These are phyloP conservation scores for Volucella inflata DNA, from an alignment of 2,888 invertebrate species.

Conservation along the genomic window DNA sequence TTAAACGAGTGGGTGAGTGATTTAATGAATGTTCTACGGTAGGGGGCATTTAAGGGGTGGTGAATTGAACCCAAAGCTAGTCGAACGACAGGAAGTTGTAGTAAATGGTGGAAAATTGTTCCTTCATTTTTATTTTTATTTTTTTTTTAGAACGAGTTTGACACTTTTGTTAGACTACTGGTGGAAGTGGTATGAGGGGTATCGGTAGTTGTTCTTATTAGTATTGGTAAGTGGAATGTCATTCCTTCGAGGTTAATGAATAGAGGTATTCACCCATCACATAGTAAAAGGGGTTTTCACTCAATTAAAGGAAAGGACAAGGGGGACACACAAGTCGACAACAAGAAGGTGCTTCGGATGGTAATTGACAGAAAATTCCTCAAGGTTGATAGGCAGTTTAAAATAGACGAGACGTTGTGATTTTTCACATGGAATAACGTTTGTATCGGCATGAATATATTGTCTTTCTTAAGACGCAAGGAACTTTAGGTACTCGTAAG, in stretches of 20 bases:
- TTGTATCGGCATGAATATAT: too few relatives aligned
- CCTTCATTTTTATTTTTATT: background rate
- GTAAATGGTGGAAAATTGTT: background rate
- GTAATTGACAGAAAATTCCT: too few relatives aligned
- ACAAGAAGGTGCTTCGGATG: too few relatives aligned
- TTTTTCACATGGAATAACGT: too few relatives aligned
- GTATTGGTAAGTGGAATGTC: background rate
- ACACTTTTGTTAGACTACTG: slow-evolving; percentile 2
- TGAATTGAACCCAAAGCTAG: slow-evolving; percentile 15
- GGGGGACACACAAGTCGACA: too few relatives aligned
- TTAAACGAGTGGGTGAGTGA: slow-evolving; percentile 75
- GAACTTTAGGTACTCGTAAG: too few relatives aligned
- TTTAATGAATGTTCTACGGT: slow-evolving; percentile 71
- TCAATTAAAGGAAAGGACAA: slow-evolving; percentile 13
- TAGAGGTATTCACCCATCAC: background rate
- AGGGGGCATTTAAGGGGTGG: slow-evolving; percentile 49
- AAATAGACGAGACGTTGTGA: too few relatives aligned
- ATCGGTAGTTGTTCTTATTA: too few relatives aligned
- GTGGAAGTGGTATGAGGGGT: background rate
- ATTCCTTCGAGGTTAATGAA: slow-evolving; percentile 11
- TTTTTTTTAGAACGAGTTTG: background rate
- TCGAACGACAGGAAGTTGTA: slow-evolving; percentile 22
- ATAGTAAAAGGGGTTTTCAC: slow-evolving; percentile 11
- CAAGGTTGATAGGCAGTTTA: too few relatives aligned
- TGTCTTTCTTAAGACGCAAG: too few relatives aligned